Conservation (phyloP, 2,797 vertebrate genomes). For the Hybognathus amarus region DNA sequence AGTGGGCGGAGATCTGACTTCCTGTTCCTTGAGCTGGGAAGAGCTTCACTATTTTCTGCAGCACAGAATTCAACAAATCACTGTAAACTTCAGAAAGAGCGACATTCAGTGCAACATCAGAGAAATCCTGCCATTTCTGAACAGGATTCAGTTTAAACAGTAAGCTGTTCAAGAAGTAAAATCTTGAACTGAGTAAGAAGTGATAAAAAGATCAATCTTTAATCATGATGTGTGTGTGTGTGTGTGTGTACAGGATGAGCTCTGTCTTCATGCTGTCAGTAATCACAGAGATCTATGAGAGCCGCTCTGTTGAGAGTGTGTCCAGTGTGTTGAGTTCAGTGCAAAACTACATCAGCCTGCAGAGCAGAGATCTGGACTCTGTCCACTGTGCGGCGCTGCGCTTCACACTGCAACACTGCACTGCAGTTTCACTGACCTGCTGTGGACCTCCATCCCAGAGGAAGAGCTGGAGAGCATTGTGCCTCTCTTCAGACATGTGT, state of each 20-base stretch:
- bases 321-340: slow-evolving; percentile 62
- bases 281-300: slow-evolving; percentile 53
- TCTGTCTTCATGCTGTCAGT: slow-evolving; percentile 44
- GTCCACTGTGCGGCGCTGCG: slow-evolving; percentile 64
- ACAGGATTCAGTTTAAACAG: slow-evolving; percentile 47
- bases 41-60: slow-evolving; percentile 62
- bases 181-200: not conserved
- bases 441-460: slow-evolving; percentile 64
- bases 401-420: slow-evolving; percentile 64
- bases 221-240: not conserved
- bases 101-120: slow-evolving; percentile 17
- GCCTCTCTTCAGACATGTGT: slow-evolving; percentile 41
- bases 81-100: slow-evolving; percentile 59
- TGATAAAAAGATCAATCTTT: not conserved
- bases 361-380: slow-evolving; percentile 61
- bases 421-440: slow-evolving; percentile 62
- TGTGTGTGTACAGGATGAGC: slow-evolving; percentile 48
- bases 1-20: slow-evolving; percentile 62
- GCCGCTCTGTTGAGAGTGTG: slow-evolving; percentile 35
- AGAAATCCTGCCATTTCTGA: slow-evolving; percentile 51
- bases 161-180: slow-evolving; percentile 22
- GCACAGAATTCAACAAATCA: slow-evolving; percentile 51
- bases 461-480: slow-evolving; percentile 53
- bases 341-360: slow-evolving; percentile 62
- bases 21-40: slow-evolving; percentile 62